These are phyloP conservation scores for Pangasius macronema DNA, from an alignment of 2,797 vertebrate genomes.

Conservation along the genomic window DNA sequence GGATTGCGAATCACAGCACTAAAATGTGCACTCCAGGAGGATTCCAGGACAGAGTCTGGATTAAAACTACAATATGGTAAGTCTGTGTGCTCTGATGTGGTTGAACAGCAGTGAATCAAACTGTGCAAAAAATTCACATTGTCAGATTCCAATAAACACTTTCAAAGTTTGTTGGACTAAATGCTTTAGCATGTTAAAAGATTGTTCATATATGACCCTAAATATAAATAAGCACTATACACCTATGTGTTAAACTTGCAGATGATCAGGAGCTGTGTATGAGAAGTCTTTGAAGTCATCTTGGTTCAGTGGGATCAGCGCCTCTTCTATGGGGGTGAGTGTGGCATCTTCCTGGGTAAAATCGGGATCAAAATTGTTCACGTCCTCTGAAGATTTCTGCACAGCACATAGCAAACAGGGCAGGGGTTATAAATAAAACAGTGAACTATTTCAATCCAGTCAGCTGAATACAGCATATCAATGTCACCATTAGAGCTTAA, in stretches of 20 bases:
- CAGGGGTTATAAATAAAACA: conserved; percentile 29
- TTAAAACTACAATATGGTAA: neutral
- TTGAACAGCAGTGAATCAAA: conserved; percentile 17
- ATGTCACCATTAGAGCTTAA: neutral
- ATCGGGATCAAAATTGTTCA: conserved; percentile 98
- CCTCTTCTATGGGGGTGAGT: conserved; percentile 93
- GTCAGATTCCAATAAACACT: neutral
- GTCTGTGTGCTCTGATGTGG: too few species aligned
- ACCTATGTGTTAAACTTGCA: conserved; percentile 51
- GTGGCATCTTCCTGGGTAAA: conserved; percentile 95
- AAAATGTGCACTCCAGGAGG: neutral
- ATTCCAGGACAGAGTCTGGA: neutral
- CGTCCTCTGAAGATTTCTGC: conserved; percentile 93
- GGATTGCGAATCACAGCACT: neutral
- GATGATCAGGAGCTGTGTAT: conserved; percentile 85
- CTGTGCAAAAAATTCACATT: neutral
- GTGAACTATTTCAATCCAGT: conserved; percentile 19
- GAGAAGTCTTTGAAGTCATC: conserved; percentile 96
- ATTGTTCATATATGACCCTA: conserved; percentile 9
- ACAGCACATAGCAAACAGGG: conserved; percentile 35
- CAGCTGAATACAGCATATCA: conserved; percentile 9
- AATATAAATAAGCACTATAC: neutral
- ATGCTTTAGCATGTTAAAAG: neutral
- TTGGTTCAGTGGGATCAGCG: conserved; percentile 88
- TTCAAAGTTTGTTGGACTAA: neutral